Evolutionary conservation across 2,113 vertebrate species (phyloP), one percentile per base, ranked within the genome.

Genomic region (Platichthys stellatus): DNA sequence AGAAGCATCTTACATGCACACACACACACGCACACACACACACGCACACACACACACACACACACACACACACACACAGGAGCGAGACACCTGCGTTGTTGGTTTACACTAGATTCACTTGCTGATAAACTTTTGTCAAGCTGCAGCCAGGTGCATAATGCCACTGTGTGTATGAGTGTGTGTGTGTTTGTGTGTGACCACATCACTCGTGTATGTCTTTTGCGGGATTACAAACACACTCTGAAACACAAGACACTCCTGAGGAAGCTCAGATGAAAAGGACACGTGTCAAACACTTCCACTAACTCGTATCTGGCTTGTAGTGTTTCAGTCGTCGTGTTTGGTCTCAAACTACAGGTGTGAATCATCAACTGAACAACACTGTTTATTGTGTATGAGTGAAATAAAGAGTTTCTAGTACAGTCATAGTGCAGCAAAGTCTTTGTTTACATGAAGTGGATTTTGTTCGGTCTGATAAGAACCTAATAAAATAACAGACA

Each of bases 91-190:
- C 93, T 93, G 91, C 71, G 45, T 75, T 80, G 76, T 82, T 90
- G 88, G 90, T 90, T 89, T 83, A 87, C 78, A 83, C 63, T 69
- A 87, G 91, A 91, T 92, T 64, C 23, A 24, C 75, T 79, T 11
- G 53, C 60, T 72, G 88, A 89, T 91, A 91, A 85, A 76, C 69
- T 78, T 63, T 76, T 76, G 69, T 80, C 80, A 85, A 49, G 67
- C 84, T 87, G 86, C 93, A 83, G 60, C 82, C 87, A 93, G 92
- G 90, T 94, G 93, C 86, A 85, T 49, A 35, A 20, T 75, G 31
- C 31, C 31, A 31, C 31, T 6, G 76, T 80, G 49, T 40, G 11
- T 62, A 23, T 67, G 43, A 43, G 28, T 49, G 18, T 61, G 43
- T 38, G 21, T 57, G 58, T 68, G 63, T 51, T 5, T 57, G 40